Base-by-base conservation (phyloP, 2,797 vertebrate genomes). In the Eospalax fontanierii region DNA sequence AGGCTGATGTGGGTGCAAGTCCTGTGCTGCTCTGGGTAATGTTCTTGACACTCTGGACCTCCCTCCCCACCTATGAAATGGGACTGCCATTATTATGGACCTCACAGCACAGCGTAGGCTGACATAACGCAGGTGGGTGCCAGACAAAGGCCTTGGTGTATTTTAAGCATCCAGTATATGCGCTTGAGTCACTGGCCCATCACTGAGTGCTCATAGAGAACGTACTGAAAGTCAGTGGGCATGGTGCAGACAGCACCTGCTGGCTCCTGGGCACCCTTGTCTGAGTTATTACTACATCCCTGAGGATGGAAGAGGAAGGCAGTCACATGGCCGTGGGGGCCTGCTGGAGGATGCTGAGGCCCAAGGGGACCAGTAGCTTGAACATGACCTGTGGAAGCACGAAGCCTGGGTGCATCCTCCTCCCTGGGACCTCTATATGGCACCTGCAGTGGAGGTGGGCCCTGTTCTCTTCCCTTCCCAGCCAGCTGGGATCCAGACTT, bases 51-150 rank as follows among this genome's bases (percentile, higher is more conserved):
- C 19, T 65, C 43, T 14, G 6, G 59, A 57, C 21, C 66, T 84
- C 80, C 7, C 35, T 82, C 35, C 38, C 35, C 28, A 22, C 70
- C 33, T 65, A 22, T 59, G 43, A 63, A 46, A 90, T 9, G n/a
- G 43, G 71, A 30, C 10, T 21, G n/a, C 38, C 59, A 3, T 35
- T 6, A 30, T 66, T 54, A 46, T 24, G 28, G 71, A 43, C 14
- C n/a, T 71, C n/a, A 65, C 0, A 30, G n/a, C n/a, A 65, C 0
- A 30, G n/a, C 0, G 10, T 26, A 16, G 35, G 2, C 11, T 75
- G 75, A 12, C 15, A 28, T 0, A 74, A n/a, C 12, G 46, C 7
- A 15, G 21, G 38, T 65, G 1, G 3, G 22, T 18, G 87, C 22
- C 74, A 38, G 16, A 21, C 57, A 16, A 38, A 93, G 75, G 79